These are phyloP conservation scores for Acanthacorydalis orientalis DNA, from an alignment of 2,888 invertebrate species.

Conservation along the genomic window DNA sequence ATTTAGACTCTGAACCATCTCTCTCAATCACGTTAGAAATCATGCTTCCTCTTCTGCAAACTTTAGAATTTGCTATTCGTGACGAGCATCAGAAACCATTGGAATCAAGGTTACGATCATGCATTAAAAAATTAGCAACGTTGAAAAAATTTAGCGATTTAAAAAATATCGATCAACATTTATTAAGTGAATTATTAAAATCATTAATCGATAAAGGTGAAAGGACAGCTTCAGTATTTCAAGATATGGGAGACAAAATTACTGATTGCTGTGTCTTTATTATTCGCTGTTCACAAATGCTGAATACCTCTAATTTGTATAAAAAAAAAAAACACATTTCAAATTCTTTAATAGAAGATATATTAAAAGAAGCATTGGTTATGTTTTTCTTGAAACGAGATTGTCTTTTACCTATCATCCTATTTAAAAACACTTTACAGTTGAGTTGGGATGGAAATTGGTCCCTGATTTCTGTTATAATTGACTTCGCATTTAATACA, in stretches of 20 bases:
- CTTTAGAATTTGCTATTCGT: slow-evolving; percentile 50
- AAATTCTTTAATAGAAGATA: slow-evolving; percentile 26
- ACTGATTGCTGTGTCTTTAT: slow-evolving; percentile 46
- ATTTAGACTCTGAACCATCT: slow-evolving; percentile 49
- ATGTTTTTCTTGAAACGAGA: slow-evolving; percentile 45
- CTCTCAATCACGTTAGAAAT: slow-evolving; percentile 51
- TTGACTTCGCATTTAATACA: slow-evolving; percentile 39
- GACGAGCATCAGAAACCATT: slow-evolving; percentile 51
- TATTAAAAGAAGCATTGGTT: slow-evolving; percentile 35
- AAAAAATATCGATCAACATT: slow-evolving; percentile 32
- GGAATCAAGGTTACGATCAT: slow-evolving; percentile 40
- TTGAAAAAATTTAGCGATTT: slow-evolving; percentile 41
- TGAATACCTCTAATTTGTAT: slow-evolving; percentile 18
- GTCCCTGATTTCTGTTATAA: slow-evolving; percentile 35
- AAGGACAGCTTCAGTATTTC: slow-evolving; percentile 41
- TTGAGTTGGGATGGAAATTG: slow-evolving; percentile 47
- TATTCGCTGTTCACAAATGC: slow-evolving; percentile 40
- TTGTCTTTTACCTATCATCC: slow-evolving; percentile 42
- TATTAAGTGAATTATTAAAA: slow-evolving; percentile 36
- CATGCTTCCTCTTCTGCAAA: slow-evolving; percentile 47
- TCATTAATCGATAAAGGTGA: slow-evolving; percentile 44
- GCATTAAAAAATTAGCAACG: slow-evolving; percentile 39
- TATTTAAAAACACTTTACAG: slow-evolving; percentile 48
- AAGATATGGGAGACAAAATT: slow-evolving; percentile 47
- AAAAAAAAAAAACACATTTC: slow-evolving; percentile 19